These are phyloP conservation scores for Trissoscelio sp. DNA, from an alignment of 2,888 invertebrate species.

Conservation along the genomic window DNA sequence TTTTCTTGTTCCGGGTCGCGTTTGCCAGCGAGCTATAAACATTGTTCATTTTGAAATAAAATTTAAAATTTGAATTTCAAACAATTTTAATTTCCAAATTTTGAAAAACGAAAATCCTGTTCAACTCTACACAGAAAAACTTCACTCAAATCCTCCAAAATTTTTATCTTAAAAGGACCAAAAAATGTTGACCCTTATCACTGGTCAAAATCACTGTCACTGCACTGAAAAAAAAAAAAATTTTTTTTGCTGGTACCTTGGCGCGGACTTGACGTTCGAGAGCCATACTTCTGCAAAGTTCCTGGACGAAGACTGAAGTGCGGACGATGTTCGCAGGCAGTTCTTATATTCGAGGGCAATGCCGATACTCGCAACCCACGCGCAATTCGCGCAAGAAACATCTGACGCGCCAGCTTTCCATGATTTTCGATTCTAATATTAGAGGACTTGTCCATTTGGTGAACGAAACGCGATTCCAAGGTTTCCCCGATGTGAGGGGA, in stretches of 20 bases:
- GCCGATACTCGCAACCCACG: conserved; percentile 78
- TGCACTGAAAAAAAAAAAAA: conserved; percentile 31
- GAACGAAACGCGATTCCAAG: conserved; percentile 68
- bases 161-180: too few relatives aligned
- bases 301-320: conserved; percentile 78
- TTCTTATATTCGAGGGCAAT: conserved; percentile 78
- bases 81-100: too few relatives aligned
- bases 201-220: conserved; percentile 42
- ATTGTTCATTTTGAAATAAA: not conserved
- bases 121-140: not conserved
- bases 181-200: conserved; percentile 21
- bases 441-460: conserved; percentile 76
- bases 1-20: conserved; percentile 92
- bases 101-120: too few relatives aligned
- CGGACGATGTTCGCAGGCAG: conserved; percentile 72
- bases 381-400: conserved; percentile 69
- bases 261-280: conserved; percentile 95
- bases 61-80: too few relatives aligned
- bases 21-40: conserved; percentile 90
- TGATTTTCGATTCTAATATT: conserved; percentile 80
- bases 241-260: too few relatives aligned
- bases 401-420: conserved; percentile 74
- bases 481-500: conserved; percentile 31
- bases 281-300: conserved; percentile 87
- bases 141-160: not conserved